Evolutionary conservation across 1,140 invertebrate genomes (phyloP).

Genomic region (Drosophila navojoa): DNA sequence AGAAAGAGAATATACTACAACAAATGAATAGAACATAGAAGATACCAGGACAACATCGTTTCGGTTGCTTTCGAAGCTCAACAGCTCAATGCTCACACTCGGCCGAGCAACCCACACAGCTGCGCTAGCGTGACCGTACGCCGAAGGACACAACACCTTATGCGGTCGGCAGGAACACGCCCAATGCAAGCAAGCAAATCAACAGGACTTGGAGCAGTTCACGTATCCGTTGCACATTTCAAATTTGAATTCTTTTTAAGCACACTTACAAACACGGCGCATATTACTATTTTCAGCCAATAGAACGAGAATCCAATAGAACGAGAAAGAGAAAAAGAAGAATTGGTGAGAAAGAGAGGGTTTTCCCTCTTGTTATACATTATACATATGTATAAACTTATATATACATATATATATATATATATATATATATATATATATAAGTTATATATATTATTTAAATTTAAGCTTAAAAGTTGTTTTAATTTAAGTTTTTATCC

Average conservation of each 20-base stretch:
- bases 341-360: neutral
- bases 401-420: too few species aligned
- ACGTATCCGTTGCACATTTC: slow-evolving; percentile 5
- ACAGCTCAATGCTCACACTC: neutral
- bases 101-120: neutral
- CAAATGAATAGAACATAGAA: slow-evolving; percentile 20
- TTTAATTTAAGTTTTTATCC: slow-evolving; percentile 6
- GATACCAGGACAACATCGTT: slow-evolving; percentile 35
- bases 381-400: too few species aligned
- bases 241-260: slow-evolving; percentile 26
- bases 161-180: neutral
- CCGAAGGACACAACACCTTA: neutral
- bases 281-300: neutral
- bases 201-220: slow-evolving; percentile 4
- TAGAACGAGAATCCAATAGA: neutral
- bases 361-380: too few species aligned
- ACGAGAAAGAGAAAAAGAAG: neutral
- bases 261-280: neutral
- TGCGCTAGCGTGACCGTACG: neutral
- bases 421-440: neutral
- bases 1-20: neutral
- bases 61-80: slow-evolving; percentile 25
- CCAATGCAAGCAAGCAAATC: neutral
- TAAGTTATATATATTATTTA: slow-evolving; percentile 10
- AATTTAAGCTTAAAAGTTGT: slow-evolving; percentile 15